Conservation (phyloP, 2,888 invertebrate species). For the Plagiodera versicolora region DNA sequence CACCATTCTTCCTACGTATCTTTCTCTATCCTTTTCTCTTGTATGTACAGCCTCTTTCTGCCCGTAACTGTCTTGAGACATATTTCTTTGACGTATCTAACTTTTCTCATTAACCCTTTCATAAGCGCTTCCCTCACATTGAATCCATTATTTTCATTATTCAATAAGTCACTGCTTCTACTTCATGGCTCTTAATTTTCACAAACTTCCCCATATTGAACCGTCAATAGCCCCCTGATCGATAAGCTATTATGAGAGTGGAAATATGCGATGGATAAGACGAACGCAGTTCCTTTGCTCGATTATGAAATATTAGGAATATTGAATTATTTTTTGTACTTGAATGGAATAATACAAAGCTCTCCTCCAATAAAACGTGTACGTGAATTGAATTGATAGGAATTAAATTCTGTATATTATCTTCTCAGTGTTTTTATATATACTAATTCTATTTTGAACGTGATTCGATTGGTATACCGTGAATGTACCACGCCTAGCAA, state of each 20-base stretch:
- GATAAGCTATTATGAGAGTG: slow-evolving; percentile 15
- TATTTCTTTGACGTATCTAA: not conserved
- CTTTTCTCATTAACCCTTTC: not conserved
- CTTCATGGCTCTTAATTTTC: not conserved
- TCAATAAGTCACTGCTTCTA: not conserved
- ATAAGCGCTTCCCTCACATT: slow-evolving; percentile 1
- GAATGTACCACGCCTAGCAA: too few species aligned
- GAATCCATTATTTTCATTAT: slow-evolving; percentile 9
- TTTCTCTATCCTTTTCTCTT: too few species aligned
- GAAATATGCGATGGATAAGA: slow-evolving; percentile 6
- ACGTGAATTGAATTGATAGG: not conserved
- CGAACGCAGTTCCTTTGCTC: not conserved
- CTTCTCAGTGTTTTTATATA: too few species aligned
- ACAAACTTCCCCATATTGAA: slow-evolving; percentile 5
- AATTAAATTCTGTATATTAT: too few species aligned
- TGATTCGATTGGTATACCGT: too few species aligned
- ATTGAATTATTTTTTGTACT: slow-evolving; percentile 13
- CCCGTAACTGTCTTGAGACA: not conserved
- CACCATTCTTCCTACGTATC: too few species aligned
- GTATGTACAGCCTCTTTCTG: too few species aligned
- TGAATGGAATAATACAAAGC: not conserved
- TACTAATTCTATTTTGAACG: too few species aligned
- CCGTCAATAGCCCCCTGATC: slow-evolving; percentile 10
- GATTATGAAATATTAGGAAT: slow-evolving; percentile 11
- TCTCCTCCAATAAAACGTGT: not conserved